Evolutionary conservation across 2,888 invertebrate genomes (phyloP).

Genomic region (Brassicogethes aeneus): DNA sequence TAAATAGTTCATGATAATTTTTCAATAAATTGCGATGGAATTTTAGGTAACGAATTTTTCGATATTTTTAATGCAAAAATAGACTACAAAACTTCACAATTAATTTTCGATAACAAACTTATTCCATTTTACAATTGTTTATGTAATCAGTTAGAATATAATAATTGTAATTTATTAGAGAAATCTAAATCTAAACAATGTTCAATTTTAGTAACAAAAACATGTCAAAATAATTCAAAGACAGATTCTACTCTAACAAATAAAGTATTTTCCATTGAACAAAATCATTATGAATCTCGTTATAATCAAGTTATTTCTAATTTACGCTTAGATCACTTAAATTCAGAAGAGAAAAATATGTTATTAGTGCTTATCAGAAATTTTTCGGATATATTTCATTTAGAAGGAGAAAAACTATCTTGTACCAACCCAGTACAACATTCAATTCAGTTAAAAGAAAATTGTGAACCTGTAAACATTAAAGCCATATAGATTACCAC

Average conservation of each 20-base stretch:
- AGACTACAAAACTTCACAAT: too few relatives aligned
- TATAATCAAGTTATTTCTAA: not conserved
- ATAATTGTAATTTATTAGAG: too few relatives aligned
- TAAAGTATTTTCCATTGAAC: not conserved
- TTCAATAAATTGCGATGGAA: too few relatives aligned
- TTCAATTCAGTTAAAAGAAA: not conserved
- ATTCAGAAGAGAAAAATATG: not conserved
- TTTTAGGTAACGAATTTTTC: not conserved
- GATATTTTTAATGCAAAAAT: not conserved
- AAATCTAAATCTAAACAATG: too few relatives aligned
- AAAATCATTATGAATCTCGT: not conserved
- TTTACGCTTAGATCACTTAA: not conserved
- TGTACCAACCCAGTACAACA: not conserved
- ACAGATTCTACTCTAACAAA: not conserved
- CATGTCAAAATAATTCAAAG: too few relatives aligned
- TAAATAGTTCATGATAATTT: too few relatives aligned
- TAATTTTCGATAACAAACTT: too few relatives aligned
- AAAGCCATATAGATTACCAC: constrained; percentile 1
- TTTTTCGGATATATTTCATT: too few relatives aligned
- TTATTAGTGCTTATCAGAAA: not conserved
- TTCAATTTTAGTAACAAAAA: too few relatives aligned
- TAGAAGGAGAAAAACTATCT: not conserved
- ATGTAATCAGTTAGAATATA: too few relatives aligned
- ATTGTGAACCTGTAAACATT: too few relatives aligned
- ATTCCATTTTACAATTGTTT: too few relatives aligned